Evolutionary conservation across 2,113 vertebrate genomes (phyloP), one percentile per base, ranked within the genome.

Genomic region (Phyllostomus discolor): DNA sequence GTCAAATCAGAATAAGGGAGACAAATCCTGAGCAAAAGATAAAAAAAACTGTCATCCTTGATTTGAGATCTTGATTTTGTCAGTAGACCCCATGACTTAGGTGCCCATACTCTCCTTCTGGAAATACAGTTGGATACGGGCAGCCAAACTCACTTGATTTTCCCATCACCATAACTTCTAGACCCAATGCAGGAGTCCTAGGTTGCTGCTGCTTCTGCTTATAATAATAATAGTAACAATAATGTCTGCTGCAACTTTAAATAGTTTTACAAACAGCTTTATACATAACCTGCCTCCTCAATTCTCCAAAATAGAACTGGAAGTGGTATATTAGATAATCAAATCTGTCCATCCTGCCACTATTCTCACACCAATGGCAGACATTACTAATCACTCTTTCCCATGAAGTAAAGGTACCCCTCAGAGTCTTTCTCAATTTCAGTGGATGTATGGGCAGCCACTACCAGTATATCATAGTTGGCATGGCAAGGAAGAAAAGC

Each of bases 61-160:
- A 64, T 50, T 88, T 94, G 43, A 67, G 80, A 81, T 82, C 57
- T 96, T 85, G 72, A 83, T 75, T 97, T 83, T 86, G 11, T 93
- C 31, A 93, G 33, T 38, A 12, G 17, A 83, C 0, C 7, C 33
- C 80, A 50, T 70, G 28, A 72, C 28, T 88, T 81, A 54, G 28
- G 16, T 69, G 19, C 2, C 31, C 28, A 88, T n/a, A 48, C 82
- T 96, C 54, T 95, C 52, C n/a, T 69, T 76, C 28, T 83, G 12
- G 7, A 92, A 88, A 73, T 62, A 33, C 17, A 91, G 57, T 91
- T 50, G 90, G 93, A 78, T 88, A 85, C 9, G 75, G 24, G 9
- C 19, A 94, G 64, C 7, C n/a, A 76, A 92, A n/a, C 16, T 75
- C 26, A 46, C 81, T 88, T 82, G 17, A 78, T 57, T 82, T 94